Evolutionary conservation across 2,113 vertebrate genomes (phyloP), one percentile per base, ranked within the genome.

Genomic region (Corythoichthys intestinalis): DNA sequence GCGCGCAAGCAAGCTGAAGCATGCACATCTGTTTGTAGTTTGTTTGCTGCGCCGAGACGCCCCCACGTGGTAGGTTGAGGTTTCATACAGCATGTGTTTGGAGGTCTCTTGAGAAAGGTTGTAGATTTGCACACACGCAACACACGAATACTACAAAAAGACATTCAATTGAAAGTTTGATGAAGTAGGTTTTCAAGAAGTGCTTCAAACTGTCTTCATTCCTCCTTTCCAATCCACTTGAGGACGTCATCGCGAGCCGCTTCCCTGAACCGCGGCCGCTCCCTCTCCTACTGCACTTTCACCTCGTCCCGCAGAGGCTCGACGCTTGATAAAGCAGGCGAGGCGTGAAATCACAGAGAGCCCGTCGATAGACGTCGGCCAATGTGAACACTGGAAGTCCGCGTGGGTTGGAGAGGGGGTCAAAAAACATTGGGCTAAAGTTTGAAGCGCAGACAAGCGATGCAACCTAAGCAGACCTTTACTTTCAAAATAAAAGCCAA

Each of bases 401-500:
- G 53, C 3, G 4, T 4, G 10, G 20, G 53, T 8, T 6, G 20
- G 56, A 5, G 41, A 44, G 48, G 0, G 3, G 6, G 34, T 13
- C 35, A 37, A 58, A 15, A 35, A 58, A 58, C 34, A 58, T 15
- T 37, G 34, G 34, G 34, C 35, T 2, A 37, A 14, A 63, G 9
- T 63, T 46, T 28, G 44, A 47, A 28, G 5, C 7, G 44, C 28
- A 34, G 11, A 13, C 4, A 46, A 34, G n/a, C 2, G n/a, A 11
- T 0, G 13, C 10, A 1, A 9, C 0, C 2, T 9, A 0, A 59
- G 37, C 54, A 65, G 72, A 79, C 67, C 14, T 0, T 1, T 0
- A 0, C 2, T 73, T 79, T 74, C 73, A 78, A 50, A 83, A 57
- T 78, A 75, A 73, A 69, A 69, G 3, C 14, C 10, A 6, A 0